Conservation (phyloP, 2,888 invertebrate species). For the Polymixis lichenea region DNA sequence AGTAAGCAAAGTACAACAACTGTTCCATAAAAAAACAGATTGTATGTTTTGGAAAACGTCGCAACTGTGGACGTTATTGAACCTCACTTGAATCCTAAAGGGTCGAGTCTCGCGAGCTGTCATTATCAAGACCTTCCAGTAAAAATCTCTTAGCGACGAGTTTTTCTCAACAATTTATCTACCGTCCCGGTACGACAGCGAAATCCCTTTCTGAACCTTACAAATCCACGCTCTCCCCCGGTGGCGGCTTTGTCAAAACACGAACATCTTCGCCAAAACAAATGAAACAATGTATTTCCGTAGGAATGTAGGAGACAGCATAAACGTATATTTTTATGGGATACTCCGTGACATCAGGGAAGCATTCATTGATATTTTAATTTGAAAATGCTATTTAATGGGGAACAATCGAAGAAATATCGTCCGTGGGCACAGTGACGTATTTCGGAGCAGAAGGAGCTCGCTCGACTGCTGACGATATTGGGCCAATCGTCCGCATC, state of each 20-base stretch:
- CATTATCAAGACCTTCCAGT: constrained; percentile 77
- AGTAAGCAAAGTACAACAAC: constrained; percentile 61
- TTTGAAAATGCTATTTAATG: constrained; percentile 58
- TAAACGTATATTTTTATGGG: constrained; percentile 34
- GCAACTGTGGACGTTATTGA: constrained; percentile 64
- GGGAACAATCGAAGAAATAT: constrained; percentile 50
- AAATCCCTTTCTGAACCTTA: constrained; percentile 76
- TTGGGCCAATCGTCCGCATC: constrained; percentile 53
- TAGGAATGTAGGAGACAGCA: constrained; percentile 40
- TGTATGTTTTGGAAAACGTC: constrained; percentile 65
- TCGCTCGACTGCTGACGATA: constrained; percentile 55
- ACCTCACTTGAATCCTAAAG: constrained; percentile 72
- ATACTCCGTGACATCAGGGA: constrained; percentile 35
- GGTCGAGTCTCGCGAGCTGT: constrained; percentile 73
- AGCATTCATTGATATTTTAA: constrained; percentile 62
- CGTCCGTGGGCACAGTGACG: constrained; percentile 34
- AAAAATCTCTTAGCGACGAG: constrained; percentile 73
- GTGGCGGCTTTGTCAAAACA: constrained; percentile 72
- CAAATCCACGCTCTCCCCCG: constrained; percentile 72
- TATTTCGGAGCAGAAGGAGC: constrained; percentile 56
- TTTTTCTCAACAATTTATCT: constrained; percentile 77
- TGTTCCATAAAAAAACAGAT: constrained; percentile 60
- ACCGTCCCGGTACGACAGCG: constrained; percentile 68
- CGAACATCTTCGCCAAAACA: constrained; percentile 69
- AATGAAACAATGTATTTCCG: constrained; percentile 60